Base-by-base conservation (phyloP, 1,140 invertebrate genomes). In the Drepana arcuata region DNA sequence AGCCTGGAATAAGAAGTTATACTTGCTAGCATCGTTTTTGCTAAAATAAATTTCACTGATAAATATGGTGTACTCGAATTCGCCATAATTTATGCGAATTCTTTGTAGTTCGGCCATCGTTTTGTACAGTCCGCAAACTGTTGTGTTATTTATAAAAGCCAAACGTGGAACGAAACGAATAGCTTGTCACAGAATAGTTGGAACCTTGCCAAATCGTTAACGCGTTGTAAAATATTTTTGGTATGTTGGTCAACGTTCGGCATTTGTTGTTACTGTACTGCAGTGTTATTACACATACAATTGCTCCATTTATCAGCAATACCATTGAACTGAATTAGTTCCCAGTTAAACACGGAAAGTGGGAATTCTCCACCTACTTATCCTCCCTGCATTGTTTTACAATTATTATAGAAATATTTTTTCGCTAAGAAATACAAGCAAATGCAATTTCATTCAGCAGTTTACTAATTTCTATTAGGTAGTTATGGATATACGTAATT, bases 211-310 rank as follows among this genome's bases (percentile, higher is more conserved):
- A 78, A 77, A 73, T 69, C 35, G 58, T 69, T 64, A 49, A 53
- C 57, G 48, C 63, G 60, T 66, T 62, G 66, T 74, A 64, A 68
- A 79, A 72, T 54, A 48, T 51, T 37, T 40, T 48, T 42, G 60
- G 60, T 68, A 74, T 75, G 66, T 72, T 73, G 67, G 65, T 73
- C 71, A 68, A 61, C 68, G 67, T 52, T 70, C 58, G 63, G 59
- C 62, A 68, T 69, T 66, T 71, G 61, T 77, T 73, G 71, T 64
- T 73, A 57, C 58, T 26, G 10, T 26, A 26, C n/a, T 26, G 10
- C 24, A n/a, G 9, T 21, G 38, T 41, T 26, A 21, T 12, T 33
- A 36, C 35, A 35, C 21, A 26, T n/a, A 28, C 24, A n/a, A n/a
- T n/a, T n/a, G n/a, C 18, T 26, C 6, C 24, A 10, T 26, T 26